Evolutionary conservation across 2,888 invertebrate genomes (phyloP).

Genomic region (Mechanitis messenoides): DNA sequence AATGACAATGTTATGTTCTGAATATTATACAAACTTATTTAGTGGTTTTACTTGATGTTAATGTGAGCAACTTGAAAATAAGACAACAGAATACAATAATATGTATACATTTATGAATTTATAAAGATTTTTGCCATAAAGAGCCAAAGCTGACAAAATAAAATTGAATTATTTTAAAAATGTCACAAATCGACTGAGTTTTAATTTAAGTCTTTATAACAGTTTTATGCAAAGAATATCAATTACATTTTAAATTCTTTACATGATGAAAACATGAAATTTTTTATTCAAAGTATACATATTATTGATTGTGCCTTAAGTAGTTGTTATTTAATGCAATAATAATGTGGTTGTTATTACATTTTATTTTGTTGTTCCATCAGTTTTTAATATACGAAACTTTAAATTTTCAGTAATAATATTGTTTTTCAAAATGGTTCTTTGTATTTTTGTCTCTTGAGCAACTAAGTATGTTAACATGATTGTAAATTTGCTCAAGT

Average conservation of each 20-base stretch:
- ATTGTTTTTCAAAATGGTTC: background rate
- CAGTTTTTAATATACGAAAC: background rate
- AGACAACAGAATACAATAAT: background rate
- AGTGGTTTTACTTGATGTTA: background rate
- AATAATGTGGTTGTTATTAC: constrained; percentile 1
- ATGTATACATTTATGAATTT: background rate
- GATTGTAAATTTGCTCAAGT: too few relatives aligned
- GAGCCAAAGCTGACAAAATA: background rate
- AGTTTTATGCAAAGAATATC: background rate
- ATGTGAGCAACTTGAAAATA: constrained; percentile 5
- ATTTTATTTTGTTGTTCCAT: constrained; percentile 1
- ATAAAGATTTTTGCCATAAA: background rate
- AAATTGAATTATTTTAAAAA: background rate
- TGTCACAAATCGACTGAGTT: too few relatives aligned
- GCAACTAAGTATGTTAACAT: too few relatives aligned
- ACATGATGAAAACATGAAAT: background rate
- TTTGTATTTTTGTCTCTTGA: background rate
- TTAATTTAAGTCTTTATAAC: background rate
- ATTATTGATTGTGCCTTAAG: constrained; percentile 2
- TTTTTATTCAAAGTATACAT: background rate
- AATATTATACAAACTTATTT: background rate
- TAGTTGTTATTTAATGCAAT: constrained; percentile 1
- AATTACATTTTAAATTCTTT: background rate
- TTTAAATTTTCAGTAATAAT: background rate
- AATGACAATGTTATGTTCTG: too few relatives aligned